Base-by-base conservation (phyloP, 2,888 invertebrate genomes). In the Hipparchia sbordonii region DNA sequence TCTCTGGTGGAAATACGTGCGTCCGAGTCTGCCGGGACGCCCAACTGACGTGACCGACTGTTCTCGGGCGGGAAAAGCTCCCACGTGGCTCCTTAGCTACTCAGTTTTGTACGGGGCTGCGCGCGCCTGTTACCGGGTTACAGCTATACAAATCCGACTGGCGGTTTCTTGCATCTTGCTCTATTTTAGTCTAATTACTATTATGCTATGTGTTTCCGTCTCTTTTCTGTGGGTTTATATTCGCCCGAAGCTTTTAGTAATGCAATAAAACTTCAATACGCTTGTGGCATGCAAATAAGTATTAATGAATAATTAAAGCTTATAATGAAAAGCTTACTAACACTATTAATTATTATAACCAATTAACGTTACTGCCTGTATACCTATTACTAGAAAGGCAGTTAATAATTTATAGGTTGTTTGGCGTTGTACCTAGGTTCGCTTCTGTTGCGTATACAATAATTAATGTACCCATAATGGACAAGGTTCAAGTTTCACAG, bases 81-180 rank as follows among this genome's bases (percentile, higher is more conserved):
- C 78, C 79, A 79, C 79, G 76, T 79, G 79, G 77, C 71, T 72
- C 70, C 56, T 60, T 48, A 39, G 39, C 39, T 73, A 69, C 72
- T 60, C 74, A 70, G 67, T 67, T 74, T 60, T 51, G 70, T 74
- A 59, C 72, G 59, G 77, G 74, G 76, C 77, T 78, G 79, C 77
- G 79, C 81, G 77, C 82, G 89, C 87, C 85, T 87, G 87, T 89
- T 89, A 87, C 90, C 84, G 85, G 85, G 87, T 82, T 71, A 74
- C 63, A 74, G 67, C 72, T 51, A 72, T 63, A 72, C 72, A 52
- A 72, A 72, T 72, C 70, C 74, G 70, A 73, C 72, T 39, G 57
- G 72, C 70, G 63, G 46, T 72, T 70, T 74, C 74, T 74, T 71
- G 74, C 71, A 66, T 74, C 72, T 76, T 72, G 70, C 76, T 76